These are phyloP conservation scores for Gymnodraco acuticeps DNA, from an alignment of 2,797 vertebrate species.

Conservation along the genomic window DNA sequence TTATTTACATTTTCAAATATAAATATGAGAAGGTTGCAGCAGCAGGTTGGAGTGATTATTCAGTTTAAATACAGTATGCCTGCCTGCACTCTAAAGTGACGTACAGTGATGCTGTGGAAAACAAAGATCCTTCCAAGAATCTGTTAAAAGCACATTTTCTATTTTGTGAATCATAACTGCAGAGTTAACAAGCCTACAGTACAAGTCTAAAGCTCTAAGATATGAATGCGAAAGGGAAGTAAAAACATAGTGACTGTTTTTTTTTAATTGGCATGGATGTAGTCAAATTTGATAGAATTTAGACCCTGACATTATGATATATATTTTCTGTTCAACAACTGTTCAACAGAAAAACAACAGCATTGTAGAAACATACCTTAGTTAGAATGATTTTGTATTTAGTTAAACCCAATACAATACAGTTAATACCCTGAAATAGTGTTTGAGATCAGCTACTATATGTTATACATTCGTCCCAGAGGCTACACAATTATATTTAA, in stretches of 20 bases:
- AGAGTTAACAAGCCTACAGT: constrained; percentile 22
- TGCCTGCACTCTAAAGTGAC: constrained; percentile 32
- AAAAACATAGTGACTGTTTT: background rate
- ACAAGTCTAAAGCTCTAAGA: constrained; percentile 6
- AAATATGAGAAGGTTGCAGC: constrained; percentile 24
- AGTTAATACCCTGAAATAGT: background rate
- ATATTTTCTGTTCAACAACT: background rate
- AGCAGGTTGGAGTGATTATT: constrained; percentile 11
- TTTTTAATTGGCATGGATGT: constrained; percentile 14
- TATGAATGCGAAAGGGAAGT: constrained; percentile 8
- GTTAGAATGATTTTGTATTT: background rate
- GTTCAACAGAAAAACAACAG: background rate
- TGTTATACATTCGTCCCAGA: background rate
- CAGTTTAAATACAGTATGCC: constrained; percentile 22
- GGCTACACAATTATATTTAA: background rate
- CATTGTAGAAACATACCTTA: background rate
- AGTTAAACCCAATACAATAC: background rate
- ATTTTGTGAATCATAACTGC: constrained; percentile 25
- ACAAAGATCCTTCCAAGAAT: constrained; percentile 28
- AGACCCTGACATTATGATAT: constrained; percentile 12
- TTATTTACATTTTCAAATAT: constrained; percentile 22
- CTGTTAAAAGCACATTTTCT: constrained; percentile 31
- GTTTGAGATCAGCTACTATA: background rate
- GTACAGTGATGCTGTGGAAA: constrained; percentile 21
- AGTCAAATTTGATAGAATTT: constrained; percentile 11